A percentile compares a stretch with the other conserved stretches of the same genome.
Evolutionary conservation across 2,888 invertebrate species (phyloP).

Genomic region (Phyto melanocephala): DNA sequence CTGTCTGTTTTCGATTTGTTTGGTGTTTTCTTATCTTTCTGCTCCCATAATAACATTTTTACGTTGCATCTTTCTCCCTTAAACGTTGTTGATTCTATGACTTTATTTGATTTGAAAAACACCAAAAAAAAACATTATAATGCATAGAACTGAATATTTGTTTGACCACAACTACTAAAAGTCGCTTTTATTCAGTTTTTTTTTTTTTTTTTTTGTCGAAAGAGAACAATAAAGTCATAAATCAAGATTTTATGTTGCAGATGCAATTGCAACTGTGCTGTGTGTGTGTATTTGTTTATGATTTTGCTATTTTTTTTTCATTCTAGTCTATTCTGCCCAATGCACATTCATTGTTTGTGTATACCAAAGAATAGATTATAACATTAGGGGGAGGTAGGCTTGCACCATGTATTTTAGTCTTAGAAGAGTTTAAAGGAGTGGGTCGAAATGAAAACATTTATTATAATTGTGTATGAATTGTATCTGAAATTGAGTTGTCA

Average conservation of each 20-base stretch:
- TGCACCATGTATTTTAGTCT: neutral
- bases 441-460: conserved; percentile 42
- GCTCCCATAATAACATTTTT: conserved; percentile 51
- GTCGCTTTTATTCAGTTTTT: too few relatives aligned
- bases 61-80: neutral
- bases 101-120: conserved; percentile 49
- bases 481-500: conserved; percentile 64
- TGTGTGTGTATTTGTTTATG: conserved; percentile 1
- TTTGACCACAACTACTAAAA: conserved; percentile 53
- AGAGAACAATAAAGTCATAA: conserved; percentile 60
- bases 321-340: neutral
- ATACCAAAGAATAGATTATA: neutral
- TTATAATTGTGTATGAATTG: conserved; percentile 57
- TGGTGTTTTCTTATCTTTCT: conserved; percentile 60
- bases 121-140: neutral
- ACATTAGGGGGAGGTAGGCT: conserved; percentile 28
- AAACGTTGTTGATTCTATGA: conserved; percentile 13
- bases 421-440: neutral
- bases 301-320: neutral
- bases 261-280: conserved; percentile 59
- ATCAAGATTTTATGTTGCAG: conserved; percentile 61
- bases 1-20: conserved; percentile 47
- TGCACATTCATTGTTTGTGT: conserved; percentile 43
- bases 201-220: neutral
- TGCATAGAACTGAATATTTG: conserved; percentile 13